Base-by-base conservation (phyloP, 2,797 vertebrate genomes). In the Megalops cyprinoides region DNA sequence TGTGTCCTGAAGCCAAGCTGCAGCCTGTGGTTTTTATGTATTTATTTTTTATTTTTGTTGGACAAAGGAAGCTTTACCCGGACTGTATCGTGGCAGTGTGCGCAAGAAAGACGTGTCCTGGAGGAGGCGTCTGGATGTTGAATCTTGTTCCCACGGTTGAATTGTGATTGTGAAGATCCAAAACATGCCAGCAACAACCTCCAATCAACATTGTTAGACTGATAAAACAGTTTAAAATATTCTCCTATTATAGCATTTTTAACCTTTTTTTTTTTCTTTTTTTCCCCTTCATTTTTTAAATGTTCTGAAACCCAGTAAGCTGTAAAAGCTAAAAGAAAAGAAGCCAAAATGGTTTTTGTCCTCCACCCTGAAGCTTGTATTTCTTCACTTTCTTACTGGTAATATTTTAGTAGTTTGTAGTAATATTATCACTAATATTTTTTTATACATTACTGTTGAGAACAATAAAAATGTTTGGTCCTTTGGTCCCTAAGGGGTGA, bases 401-500 rank as follows among this genome's bases (percentile, higher is more conserved):
- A 94, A 92, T 92, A 94, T 92, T 89, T 93, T 94, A 93, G 91
- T 93, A 94, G 91, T 91, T 94, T 93, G 92, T 82, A 76, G 71
- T 90, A 92, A 91, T 92, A 93, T 93, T 94, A 94, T 92, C 92
- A 93, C 93, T 89, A 60, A 71, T 79, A 94, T 94, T 90, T 94
- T 95, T 94, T 91, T 92, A 93, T 94, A 95, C 94, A 92, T 94
- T 92, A 94, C 93, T 92, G 93, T 92, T 91, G 89, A 90, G 91
- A 95, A 93, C 92, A 92, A 95, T 95, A 95, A 92, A 96, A 95
- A 95, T 89, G 93, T 95, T 95, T 95, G 94, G 94, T 95, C 94
- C 94, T 95, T 95, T 95, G 95, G 94, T 95, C 94, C 94, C 93
- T 92, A 94, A 91, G 89, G 94, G 93, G 91, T 94, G 92, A 94